Evolutionary conservation across 2,113 vertebrate species (phyloP).

Genomic region (Leucopternis melanops): DNA sequence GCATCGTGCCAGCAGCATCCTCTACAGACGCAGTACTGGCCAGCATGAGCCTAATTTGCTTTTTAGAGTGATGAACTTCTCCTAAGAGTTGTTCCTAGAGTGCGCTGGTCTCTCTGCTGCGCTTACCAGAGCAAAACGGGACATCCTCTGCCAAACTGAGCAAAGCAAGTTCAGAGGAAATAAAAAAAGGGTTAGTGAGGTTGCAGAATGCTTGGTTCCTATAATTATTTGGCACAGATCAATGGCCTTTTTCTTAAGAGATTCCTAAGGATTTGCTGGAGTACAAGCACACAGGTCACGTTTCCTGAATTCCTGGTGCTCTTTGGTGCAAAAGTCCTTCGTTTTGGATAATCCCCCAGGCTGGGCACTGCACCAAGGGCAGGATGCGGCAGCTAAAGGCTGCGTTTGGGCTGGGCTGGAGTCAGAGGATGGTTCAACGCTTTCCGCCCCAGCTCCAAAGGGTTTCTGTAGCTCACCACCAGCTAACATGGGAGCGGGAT

Average conservation of each 20-base stretch:
- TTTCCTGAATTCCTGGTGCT: not conserved
- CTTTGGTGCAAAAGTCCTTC: not conserved
- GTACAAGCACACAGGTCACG: not conserved
- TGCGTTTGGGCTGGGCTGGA: not conserved
- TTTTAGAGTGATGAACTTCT: not conserved
- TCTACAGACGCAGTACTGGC: not conserved
- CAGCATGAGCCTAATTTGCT: not conserved
- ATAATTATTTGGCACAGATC: not conserved
- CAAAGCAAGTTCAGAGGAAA: not conserved
- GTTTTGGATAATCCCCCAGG: fast-evolving
- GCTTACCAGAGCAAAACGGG: not conserved
- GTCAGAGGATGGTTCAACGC: fast-evolving
- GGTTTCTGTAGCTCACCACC: not conserved
- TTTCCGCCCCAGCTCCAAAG: not conserved
- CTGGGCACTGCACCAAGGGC: fast-evolving
- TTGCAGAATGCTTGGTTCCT: not conserved
- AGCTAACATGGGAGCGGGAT: fast-evolving
- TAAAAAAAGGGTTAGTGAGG: not conserved
- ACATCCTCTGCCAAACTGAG: not conserved
- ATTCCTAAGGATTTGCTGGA: not conserved
- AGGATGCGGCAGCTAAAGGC: not conserved
- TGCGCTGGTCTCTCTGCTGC: not conserved
- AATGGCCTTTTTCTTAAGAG: not conserved
- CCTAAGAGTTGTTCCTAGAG: not conserved
- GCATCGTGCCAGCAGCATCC: not conserved